Evolutionary conservation across 2,797 vertebrate genomes (phyloP).

Genomic region (Cephalopachus bancanus): DNA sequence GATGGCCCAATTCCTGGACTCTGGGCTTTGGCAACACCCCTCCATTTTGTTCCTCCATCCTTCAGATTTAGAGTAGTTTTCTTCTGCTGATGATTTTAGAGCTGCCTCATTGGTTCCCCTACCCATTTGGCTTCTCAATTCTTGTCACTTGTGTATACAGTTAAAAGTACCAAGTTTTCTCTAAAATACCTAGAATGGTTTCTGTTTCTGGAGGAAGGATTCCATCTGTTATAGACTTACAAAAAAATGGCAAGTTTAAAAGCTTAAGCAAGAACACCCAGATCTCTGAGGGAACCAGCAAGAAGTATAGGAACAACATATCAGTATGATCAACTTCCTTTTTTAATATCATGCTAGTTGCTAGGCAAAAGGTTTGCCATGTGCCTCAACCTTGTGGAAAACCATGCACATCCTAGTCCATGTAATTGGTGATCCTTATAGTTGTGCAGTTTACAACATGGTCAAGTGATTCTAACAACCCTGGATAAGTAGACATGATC

Average conservation of each 20-base stretch:
- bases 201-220: not conserved
- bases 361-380: not conserved
- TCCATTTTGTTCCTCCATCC: not conserved
- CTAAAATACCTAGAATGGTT: conserved; percentile 1
- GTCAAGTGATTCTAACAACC: not conserved
- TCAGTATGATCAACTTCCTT: not conserved
- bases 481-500: not conserved
- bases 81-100: not conserved
- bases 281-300: not conserved
- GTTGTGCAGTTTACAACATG: not conserved
- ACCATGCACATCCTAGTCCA: not conserved
- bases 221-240: not conserved
- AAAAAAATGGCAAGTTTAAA: not conserved
- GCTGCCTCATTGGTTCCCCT: not conserved
- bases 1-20: not conserved
- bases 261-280: not conserved
- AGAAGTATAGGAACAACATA: not conserved
- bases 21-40: not conserved
- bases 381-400: not conserved
- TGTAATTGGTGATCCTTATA: not conserved
- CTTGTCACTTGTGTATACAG: not conserved
- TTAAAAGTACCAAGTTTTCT: not conserved
- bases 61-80: not conserved
- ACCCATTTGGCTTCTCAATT: not conserved
- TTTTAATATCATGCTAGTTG: not conserved